Conservation (phyloP, 2,888 invertebrate genomes). For the Eristalis tenax region DNA sequence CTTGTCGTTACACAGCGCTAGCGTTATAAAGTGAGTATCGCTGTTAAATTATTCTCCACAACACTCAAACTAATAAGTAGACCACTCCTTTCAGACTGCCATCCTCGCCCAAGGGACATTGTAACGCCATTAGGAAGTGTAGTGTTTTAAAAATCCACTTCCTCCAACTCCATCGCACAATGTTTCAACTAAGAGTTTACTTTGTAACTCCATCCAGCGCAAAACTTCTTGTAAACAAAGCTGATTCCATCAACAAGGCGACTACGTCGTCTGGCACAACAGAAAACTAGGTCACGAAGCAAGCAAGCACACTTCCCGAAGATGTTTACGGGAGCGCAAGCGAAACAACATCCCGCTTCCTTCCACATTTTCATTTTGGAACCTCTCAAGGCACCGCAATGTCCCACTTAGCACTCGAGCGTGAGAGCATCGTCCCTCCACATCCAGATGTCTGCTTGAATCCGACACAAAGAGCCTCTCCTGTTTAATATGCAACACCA, state of each 20-base stretch:
- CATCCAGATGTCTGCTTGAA: constrained; percentile 9
- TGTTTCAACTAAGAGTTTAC: neutral
- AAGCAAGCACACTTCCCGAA: constrained; percentile 30
- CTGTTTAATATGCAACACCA: constrained; percentile 50
- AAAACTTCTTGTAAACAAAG: constrained; percentile 33
- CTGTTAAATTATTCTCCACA: neutral
- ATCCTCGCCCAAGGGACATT: neutral
- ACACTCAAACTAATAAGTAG: neutral
- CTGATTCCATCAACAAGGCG: constrained; percentile 11
- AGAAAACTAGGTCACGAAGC: constrained; percentile 52
- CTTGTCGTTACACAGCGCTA: neutral
- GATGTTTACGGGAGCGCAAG: constrained; percentile 49
- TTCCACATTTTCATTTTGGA: neutral
- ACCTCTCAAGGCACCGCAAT: constrained; percentile 34
- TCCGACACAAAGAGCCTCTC: constrained; percentile 32
- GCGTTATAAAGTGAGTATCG: neutral
- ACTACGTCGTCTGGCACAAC: constrained; percentile 20
- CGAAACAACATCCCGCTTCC: neutral
- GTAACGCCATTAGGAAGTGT: neutral
- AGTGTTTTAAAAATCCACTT: neutral
- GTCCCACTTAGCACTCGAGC: constrained; percentile 37
- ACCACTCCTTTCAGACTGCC: neutral
- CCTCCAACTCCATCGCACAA: neutral
- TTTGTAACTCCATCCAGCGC: constrained; percentile 13
- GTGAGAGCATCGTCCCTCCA: constrained; percentile 15